Base-by-base conservation (phyloP, 2,888 invertebrate species). In the Caenorhabditis sp. region DNA sequence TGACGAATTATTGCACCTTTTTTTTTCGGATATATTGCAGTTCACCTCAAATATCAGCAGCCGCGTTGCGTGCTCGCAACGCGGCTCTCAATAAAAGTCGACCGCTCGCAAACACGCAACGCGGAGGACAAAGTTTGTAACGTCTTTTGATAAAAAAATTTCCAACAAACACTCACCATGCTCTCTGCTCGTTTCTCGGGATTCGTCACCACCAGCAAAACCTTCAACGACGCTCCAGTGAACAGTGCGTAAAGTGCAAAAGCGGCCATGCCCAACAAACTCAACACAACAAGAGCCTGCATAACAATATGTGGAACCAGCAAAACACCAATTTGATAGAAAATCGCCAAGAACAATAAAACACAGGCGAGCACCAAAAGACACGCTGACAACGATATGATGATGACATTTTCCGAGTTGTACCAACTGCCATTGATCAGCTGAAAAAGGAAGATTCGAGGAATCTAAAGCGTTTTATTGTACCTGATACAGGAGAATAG, bases 271-370 rank as follows among this genome's bases (percentile, higher is more conserved):
- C 61, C 66, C 19, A 74, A 58, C 17, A 74, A 63, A 58, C 63
- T 58, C 26, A 74, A 19, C 21, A 63, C 69, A 14, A 74, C 31
- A 5, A 69, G 19, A 12, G 62, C 50, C 36, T 74, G 74, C 74
- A 74, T 74, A 37, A 69, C 61, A 31, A 74, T 69, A 53, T 74
- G 74, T 5, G 74, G 74, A 26, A 74, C 63, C 43, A 74, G 50
- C 8, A 74, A 58, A 17, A 50, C 63, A 21, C 62, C 62, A 23
- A 74, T 63, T 37, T 53, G 59, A 37, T 51, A 69, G 54, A 69
- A 74, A 27, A 69, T 69, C 17, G 74, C 74, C 14, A 65, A 50
- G 57, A 69, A 74, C 1, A 74, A 63, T 3, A 74, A 66, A 12
- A 60, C 26, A 31, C 69, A 69, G 53, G 66, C 74, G 49, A 74